These are phyloP conservation scores for Lathronympha strigana DNA, from an alignment of 2,888 invertebrate genomes.

Conservation along the genomic window DNA sequence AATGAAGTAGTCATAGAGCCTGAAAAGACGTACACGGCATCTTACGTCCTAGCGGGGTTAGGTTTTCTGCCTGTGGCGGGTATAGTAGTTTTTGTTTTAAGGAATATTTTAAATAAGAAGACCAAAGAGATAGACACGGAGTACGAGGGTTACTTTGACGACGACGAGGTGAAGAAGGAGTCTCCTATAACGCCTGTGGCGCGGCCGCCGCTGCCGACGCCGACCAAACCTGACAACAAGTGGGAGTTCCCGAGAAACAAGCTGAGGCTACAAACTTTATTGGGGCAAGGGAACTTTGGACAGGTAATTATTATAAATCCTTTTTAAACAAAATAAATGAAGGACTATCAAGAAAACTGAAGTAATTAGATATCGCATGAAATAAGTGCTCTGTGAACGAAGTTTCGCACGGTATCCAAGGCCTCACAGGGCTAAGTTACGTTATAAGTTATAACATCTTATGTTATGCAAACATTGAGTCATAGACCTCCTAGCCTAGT, in stretches of 20 bases:
- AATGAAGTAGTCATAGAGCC: slow-evolving; percentile 84
- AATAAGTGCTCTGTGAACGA: too few species aligned
- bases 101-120: slow-evolving; percentile 82
- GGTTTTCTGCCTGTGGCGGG: slow-evolving; percentile 85
- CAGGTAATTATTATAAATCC: slow-evolving; percentile 77
- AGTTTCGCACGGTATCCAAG: too few species aligned
- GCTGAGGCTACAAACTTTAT: slow-evolving; percentile 89
- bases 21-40: slow-evolving; percentile 84
- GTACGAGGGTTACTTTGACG: slow-evolving; percentile 86
- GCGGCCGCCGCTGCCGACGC: slow-evolving; percentile 81
- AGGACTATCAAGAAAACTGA: too few species aligned
- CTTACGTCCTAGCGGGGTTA: slow-evolving; percentile 85
- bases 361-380: too few species aligned
- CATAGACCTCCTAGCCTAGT: too few species aligned
- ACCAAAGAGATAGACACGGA: slow-evolving; percentile 83
- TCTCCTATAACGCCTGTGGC: slow-evolving; percentile 82
- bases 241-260: slow-evolving; percentile 92
- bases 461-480: too few species aligned
- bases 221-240: slow-evolving; percentile 83
- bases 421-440: too few species aligned
- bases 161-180: slow-evolving; percentile 80
- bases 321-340: too few species aligned
- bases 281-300: slow-evolving; percentile 94
- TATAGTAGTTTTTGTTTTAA: slow-evolving; percentile 82
- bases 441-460: too few species aligned